A percentile compares a stretch with the other conserved stretches of the same genome.
These are phyloP conservation scores for Tachypleus tridentatus DNA, from an alignment of 1,140 invertebrate genomes.

Conservation along the genomic window DNA sequence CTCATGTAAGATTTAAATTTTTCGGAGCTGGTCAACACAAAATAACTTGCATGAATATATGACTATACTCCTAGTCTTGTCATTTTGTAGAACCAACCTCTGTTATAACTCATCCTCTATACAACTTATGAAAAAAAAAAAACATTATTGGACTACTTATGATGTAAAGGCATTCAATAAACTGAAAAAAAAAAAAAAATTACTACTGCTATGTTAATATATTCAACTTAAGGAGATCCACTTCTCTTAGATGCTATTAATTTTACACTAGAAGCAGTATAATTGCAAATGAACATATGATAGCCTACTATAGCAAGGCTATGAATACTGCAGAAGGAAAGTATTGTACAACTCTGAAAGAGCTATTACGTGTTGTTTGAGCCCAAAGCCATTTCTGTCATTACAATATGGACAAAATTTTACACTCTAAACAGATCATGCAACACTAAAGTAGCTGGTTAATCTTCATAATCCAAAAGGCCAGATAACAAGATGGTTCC, in stretches of 20 bases:
- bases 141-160: not conserved
- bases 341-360: not conserved
- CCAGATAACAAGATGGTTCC: not conserved
- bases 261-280: constrained; percentile 32
- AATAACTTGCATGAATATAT: no score
- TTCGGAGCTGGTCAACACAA: no score
- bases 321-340: not conserved
- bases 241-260: constrained; percentile 36
- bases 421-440: not conserved
- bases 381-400: no score
- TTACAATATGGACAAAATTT: not conserved
- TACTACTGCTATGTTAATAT: constrained; percentile 25
- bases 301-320: constrained; percentile 1
- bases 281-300: constrained; percentile 28
- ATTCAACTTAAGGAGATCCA: constrained; percentile 28
- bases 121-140: not conserved
- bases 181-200: constrained; percentile 16
- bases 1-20: no score
- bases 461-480: not conserved
- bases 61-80: no score
- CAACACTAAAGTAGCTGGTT: not conserved
- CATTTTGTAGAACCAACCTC: no score
- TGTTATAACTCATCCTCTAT: no score
- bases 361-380: no score
- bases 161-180: not conserved